These are phyloP conservation scores for Lasioglossum malachurum DNA, from an alignment of 2,888 invertebrate genomes.

Conservation along the genomic window DNA sequence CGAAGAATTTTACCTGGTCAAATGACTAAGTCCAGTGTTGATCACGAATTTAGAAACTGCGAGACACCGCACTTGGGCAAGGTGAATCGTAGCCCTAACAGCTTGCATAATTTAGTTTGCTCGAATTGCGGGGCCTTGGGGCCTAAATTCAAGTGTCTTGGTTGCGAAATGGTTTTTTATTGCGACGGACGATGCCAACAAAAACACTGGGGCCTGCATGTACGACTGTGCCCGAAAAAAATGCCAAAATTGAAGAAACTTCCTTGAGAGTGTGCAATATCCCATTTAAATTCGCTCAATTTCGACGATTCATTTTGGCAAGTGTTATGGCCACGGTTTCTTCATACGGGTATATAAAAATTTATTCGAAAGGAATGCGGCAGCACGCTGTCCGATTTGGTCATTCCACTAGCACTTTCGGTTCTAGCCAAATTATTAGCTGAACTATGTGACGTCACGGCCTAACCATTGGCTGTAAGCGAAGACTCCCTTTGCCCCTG, in stretches of 20 bases:
- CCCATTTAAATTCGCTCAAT: too few species aligned
- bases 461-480: too few species aligned
- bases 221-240: constrained; percentile 78
- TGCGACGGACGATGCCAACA: constrained; percentile 80
- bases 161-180: constrained; percentile 79
- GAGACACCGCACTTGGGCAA: constrained; percentile 77
- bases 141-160: constrained; percentile 80
- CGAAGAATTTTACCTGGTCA: constrained; percentile 21
- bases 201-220: constrained; percentile 80
- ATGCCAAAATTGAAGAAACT: constrained; percentile 82
- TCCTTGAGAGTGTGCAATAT: constrained; percentile 13
- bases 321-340: background rate
- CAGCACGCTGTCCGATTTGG: too few species aligned
- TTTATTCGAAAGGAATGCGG: too few species aligned
- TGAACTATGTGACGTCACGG: too few species aligned
- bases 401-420: too few species aligned
- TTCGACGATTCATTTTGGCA: background rate
- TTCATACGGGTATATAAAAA: too few species aligned
- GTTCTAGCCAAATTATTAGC: too few species aligned
- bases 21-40: background rate
- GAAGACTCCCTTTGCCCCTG: too few species aligned
- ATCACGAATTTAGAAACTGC: constrained; percentile 65
- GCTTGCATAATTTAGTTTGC: constrained; percentile 69
- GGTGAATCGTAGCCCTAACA: constrained; percentile 68
- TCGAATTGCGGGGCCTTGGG: constrained; percentile 75